Base-by-base conservation (phyloP, 2,888 invertebrate species). In the Eristalis tenax region DNA sequence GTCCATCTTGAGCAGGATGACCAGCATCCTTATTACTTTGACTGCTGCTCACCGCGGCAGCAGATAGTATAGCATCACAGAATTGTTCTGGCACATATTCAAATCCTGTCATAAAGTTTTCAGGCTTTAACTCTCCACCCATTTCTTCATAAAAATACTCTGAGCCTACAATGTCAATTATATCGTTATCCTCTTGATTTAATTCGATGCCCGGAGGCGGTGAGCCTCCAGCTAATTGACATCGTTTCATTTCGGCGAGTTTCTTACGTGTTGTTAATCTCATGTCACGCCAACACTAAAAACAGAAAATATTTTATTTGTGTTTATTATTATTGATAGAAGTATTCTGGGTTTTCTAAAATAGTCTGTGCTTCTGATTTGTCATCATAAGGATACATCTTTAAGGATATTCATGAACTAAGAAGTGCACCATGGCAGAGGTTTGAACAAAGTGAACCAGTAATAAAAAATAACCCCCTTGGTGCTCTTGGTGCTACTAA, bases 211-310 rank as follows among this genome's bases (percentile, higher is more conserved):
- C 92, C 0, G 92, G 92, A 0, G 92, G 92, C 23, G 92, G 92
- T 3, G 92, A 92, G 0, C 92, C 92, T 0, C 92, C 92, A 1
- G 92, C 92, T 82, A 92, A 89, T 89, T 92, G 92, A 56, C 92
- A 92, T 0, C 92, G 91, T 83, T 92, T 92, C 18, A 92, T 89
- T 79, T 92, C 92, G n/a, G 92, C 92, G 40, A 92, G 89, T 88
- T 92, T 92, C 63, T 92, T 92, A 4, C 92, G 89, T 3, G 92
- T 92, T 13, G 92, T 92, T 79, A 92, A 89, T 2, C 92, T 91
- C 92, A 92, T 92, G 68, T 92, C 92, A n/a, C 92, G 92, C 92
- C 92, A 92, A 65, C 92, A 92, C 92, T 92, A n/a, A 57, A 85
- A 82, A 13, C 10, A 74, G 10, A 32, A 64, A 13, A 38, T 18